Percentiles rank a stretch among this genome's conserved stretches.
phyloP scores from a whole-genome alignment of 2,113 vertebrate genomes.

The Daphoenositta chrysoptera region DNA sequence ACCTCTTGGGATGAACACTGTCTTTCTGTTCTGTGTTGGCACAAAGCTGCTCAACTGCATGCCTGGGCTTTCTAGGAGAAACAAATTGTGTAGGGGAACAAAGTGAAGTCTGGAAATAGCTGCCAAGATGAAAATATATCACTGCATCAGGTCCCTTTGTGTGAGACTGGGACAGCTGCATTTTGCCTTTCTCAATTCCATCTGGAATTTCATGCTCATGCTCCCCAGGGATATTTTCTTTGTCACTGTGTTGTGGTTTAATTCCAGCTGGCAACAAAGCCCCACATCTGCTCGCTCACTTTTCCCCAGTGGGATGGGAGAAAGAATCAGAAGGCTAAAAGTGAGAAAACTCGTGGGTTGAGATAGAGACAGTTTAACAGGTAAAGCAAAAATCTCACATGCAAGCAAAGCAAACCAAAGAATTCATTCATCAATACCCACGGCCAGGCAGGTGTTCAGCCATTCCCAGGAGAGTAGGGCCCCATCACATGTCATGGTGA shows the following conservation, averaged over 20 bases:
- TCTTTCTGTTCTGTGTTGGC: not conserved
- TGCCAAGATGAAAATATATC: not conserved
- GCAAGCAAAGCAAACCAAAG: not conserved
- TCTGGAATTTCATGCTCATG: not conserved
- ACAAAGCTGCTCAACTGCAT: not conserved
- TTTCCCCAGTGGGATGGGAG: not conserved
- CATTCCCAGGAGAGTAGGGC: not conserved
- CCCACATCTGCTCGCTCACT: not conserved
- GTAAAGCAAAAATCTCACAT: not conserved
- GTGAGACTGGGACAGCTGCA: not conserved
- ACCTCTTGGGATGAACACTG: not conserved
- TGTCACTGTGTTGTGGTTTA: not conserved
- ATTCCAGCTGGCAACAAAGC: not conserved
- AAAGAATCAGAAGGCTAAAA: not conserved
- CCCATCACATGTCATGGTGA: accelerated
- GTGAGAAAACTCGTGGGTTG: not conserved
- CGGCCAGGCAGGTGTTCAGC: not conserved
- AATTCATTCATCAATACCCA: not conserved
- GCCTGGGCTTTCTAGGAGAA: not conserved
- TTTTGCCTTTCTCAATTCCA: not conserved
- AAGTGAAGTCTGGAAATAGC: not conserved
- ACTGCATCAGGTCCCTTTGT: not conserved
- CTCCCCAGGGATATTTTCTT: not conserved
- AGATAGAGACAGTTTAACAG: not conserved
- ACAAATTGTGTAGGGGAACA: not conserved